Base-by-base conservation (phyloP, 2,888 invertebrate genomes). In the Orchestes rusci region DNA sequence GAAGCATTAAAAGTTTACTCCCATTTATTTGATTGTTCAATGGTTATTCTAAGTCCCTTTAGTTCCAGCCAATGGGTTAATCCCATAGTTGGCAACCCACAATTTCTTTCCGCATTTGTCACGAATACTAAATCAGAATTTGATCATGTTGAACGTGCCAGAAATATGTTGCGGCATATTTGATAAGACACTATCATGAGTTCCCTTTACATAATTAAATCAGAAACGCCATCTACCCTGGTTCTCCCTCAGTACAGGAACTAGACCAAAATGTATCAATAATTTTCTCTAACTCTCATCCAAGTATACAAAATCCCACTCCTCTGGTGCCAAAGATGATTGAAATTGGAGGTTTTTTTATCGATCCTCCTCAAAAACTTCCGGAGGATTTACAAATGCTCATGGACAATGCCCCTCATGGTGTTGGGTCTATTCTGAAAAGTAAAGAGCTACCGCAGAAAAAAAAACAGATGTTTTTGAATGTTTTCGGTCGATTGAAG, bases 261-360 rank as follows among this genome's bases (percentile, higher is more conserved):
- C 13, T 63, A 4, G 45, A 52, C 4, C 49, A 56, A 41, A 61
- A 63, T 37, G 54, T 53, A 3, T 60, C 62, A 1, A 47, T 66
- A 39, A 52, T 62, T 3, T 38, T 66, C 3, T 30, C 62, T 5
- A 66, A 66, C 47, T 58, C 61, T 1, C 76, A 79, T 55, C 70
- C 69, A 31, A 73, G 72, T 58, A 68, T 72, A 43, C 69, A 71
- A 37, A 50, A 60, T 3, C 65, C 74, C 1, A 59, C 65, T 12
- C 75, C 77, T 0, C 64, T 71, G 29, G 66, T 74, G n/a, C n/a
- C n/a, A n/a, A n/a, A n/a, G n/a, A n/a, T n/a, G n/a, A n/a, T n/a
- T n/a, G n/a, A n/a, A n/a, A 67, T 78, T 35, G 78, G 77, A 10
- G 77, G 78, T 27, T 56, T 70, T 36, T 77, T 78, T 35, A 50